phyloP scores from a whole-genome alignment of 2,113 vertebrate genomes.

The Empidonax traillii region DNA sequence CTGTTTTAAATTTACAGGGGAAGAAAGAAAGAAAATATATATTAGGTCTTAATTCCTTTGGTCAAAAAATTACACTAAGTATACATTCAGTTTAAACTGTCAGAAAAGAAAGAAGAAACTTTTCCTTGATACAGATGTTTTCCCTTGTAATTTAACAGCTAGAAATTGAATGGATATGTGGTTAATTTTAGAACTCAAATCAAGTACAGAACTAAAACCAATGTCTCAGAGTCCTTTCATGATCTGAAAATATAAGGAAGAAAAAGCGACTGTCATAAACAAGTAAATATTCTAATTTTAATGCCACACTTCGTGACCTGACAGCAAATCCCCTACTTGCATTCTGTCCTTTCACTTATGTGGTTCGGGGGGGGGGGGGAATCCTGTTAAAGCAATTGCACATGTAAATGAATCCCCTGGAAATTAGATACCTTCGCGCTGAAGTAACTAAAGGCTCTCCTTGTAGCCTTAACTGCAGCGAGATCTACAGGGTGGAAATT shows the following conservation, averaged over 20 bases:
- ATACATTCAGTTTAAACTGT: slow-evolving; percentile 44
- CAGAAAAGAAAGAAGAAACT: slow-evolving; percentile 13
- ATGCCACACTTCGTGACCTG: slow-evolving; percentile 22
- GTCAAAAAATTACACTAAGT: slow-evolving; percentile 61
- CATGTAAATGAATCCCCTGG: slow-evolving; percentile 16
- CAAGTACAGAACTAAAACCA: background rate
- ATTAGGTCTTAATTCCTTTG: slow-evolving; percentile 2
- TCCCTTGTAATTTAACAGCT: slow-evolving; percentile 39
- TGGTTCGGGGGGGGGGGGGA: background rate
- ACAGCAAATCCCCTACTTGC: slow-evolving; percentile 4
- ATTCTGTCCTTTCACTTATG: slow-evolving; percentile 7
- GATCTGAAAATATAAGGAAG: slow-evolving; percentile 36
- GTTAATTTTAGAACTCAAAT: slow-evolving; percentile 39
- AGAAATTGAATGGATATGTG: slow-evolving; percentile 29
- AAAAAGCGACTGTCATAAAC: background rate
- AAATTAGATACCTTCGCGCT: background rate
- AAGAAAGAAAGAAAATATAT: slow-evolving; percentile 8
- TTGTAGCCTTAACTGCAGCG: background rate
- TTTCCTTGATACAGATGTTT: slow-evolving; percentile 33
- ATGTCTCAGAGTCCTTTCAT: slow-evolving; percentile 19
- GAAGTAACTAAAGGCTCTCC: background rate
- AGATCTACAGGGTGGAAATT: background rate
- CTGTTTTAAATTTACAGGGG: slow-evolving; percentile 34
- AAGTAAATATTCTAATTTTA: slow-evolving; percentile 58
- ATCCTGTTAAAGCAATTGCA: background rate